A percentile compares a stretch with the other conserved stretches of the same genome.
These are phyloP conservation scores for Rousettus leschenaultii DNA, from an alignment of 2,113 vertebrate genomes.

Conservation along the genomic window DNA sequence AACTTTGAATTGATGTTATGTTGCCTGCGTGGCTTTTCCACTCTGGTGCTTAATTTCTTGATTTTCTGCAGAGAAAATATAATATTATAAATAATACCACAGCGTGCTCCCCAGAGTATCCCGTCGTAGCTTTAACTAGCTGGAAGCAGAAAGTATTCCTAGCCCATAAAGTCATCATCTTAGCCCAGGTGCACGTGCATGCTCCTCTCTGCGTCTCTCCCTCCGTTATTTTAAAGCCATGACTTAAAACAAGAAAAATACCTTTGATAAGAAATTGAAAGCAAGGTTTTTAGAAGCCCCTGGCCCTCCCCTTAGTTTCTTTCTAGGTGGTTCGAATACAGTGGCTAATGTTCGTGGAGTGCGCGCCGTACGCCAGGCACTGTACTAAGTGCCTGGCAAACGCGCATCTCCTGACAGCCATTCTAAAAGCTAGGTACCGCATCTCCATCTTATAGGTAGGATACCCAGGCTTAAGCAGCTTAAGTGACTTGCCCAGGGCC, in stretches of 20 bases:
- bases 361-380: accelerated
- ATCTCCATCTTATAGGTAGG: background rate
- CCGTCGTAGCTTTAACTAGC: background rate
- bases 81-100: background rate
- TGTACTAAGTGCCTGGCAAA: background rate
- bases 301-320: background rate
- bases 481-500: background rate
- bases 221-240: background rate
- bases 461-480: background rate
- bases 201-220: background rate
- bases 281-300: background rate
- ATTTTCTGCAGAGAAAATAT: background rate
- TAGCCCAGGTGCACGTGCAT: accelerated
- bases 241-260: background rate
- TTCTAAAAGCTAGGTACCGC: background rate
- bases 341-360: background rate
- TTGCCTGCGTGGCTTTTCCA: background rate
- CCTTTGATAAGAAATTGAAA: background rate
- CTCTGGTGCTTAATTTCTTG: background rate
- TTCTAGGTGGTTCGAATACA: background rate
- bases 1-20: background rate
- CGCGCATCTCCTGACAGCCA: accelerated
- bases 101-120: background rate
- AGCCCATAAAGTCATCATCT: background rate
- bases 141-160: background rate